Evolutionary conservation across 2,797 vertebrate species (phyloP).

Genomic region (Cyclura pinguis): DNA sequence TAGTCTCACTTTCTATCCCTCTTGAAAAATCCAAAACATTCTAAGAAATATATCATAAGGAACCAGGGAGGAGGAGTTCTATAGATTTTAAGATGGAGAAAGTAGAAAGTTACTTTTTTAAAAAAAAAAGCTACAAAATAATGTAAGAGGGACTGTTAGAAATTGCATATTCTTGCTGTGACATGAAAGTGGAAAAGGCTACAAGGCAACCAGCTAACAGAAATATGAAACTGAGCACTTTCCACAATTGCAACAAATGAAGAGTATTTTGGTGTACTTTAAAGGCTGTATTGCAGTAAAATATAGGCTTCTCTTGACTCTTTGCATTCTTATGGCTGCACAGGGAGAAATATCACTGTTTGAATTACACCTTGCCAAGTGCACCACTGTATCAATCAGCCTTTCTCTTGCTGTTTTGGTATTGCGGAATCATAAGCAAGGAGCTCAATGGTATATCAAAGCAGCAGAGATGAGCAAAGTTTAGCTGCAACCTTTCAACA

Average conservation of each 20-base stretch:
- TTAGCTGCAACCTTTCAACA: not conserved
- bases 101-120: no score
- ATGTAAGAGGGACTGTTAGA: not conserved
- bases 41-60: not conserved
- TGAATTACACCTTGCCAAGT: constrained; percentile 76
- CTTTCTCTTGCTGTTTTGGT: constrained; percentile 30
- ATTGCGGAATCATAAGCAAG: not conserved
- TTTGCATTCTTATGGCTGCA: constrained; percentile 78
- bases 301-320: constrained; percentile 75
- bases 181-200: constrained; percentile 18
- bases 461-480: constrained; percentile 5
- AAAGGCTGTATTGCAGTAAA: constrained; percentile 77
- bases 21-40: not conserved
- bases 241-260: constrained; percentile 73
- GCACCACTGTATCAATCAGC: constrained; percentile 69
- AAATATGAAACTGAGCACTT: constrained; percentile 68
- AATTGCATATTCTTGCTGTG: constrained; percentile 20
- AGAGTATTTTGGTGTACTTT: constrained; percentile 72
- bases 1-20: constrained; percentile 51
- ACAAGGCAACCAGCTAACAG: constrained; percentile 63
- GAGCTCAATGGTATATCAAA: not conserved
- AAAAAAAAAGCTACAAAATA: not conserved
- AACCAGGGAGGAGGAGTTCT: not conserved
- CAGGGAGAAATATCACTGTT: constrained; percentile 73
- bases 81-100: no score